Base-by-base conservation (phyloP, 2,113 vertebrate species). In the Hydrochoerus hydrochaeris region DNA sequence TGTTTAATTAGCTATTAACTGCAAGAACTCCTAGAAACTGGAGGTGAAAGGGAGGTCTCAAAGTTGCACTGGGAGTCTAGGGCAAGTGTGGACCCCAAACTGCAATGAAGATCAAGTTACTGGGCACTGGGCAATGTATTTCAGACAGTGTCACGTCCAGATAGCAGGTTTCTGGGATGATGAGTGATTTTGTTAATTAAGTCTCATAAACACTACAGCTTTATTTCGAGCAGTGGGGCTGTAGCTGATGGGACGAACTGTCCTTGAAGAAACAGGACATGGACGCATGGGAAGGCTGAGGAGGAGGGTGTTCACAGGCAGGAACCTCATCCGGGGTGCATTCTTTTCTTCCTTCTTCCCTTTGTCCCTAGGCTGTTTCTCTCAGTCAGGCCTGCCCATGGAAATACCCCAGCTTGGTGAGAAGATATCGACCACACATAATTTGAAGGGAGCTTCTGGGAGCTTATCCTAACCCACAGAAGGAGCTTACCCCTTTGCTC, bases 1-100 rank as follows among this genome's bases (percentile, higher is more conserved):
- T 98, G 97, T 97, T 78, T 98, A 98, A 98, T 98, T 98, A 98
- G 95, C 90, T 97, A 97, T 98, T 98, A 98, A 98, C 98, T 98
- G 96, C 85, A 94, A 97, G 81, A 93, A 87, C 75, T 98, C 87
- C 44, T 96, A 95, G 96, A 95, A 96, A 96, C 91, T 96, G 87
- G 96, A 97, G 84, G 95, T 98, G 92, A 96, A 96, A 96, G 96
- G 97, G 96, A 98, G 89, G 4, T 2, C 91, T 89, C 80, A 73
- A 28, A 95, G 38, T 67, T 92, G 78, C 91, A 62, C 84, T 80
- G 80, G 93, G 11, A 35, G 62, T 88, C 78, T 95, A 92, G 78
- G 46, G 89, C 97, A 92, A 96, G 92, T 32, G 38, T 85, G 49
- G 77, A 91, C 81, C 35, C 78, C 46, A 82, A 80, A 85, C 19